A percentile compares a stretch with the other conserved stretches of the same genome.
Evolutionary conservation across 2,888 invertebrate species (phyloP).

Genomic region (Coremacera marginata): DNA sequence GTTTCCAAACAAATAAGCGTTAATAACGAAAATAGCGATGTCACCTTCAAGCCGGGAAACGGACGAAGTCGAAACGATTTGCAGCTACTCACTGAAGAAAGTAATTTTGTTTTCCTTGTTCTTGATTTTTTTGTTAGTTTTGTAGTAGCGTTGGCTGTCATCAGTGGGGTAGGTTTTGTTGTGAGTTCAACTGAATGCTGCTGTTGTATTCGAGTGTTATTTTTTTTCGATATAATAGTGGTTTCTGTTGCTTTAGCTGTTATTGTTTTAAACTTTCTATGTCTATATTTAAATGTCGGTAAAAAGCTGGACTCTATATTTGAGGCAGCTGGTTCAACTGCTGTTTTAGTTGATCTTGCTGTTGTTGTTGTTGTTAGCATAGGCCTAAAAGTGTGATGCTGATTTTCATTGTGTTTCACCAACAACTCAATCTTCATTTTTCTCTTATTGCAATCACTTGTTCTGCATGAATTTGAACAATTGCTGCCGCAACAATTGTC

Average conservation of each 20-base stretch:
- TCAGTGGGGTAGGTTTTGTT: slow-evolving; percentile 11
- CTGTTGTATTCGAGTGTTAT: neutral
- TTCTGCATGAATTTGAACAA: neutral
- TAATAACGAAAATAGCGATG: slow-evolving; percentile 72
- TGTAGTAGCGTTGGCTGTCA: neutral
- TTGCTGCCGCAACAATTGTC: neutral
- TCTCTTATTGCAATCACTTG: neutral
- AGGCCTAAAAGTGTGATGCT: neutral
- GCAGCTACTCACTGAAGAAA: neutral
- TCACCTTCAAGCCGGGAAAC: slow-evolving; percentile 65
- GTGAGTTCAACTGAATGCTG: neutral
- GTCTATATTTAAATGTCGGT: slow-evolving; percentile 20
- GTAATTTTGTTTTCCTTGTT: slow-evolving; percentile 3
- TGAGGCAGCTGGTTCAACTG: neutral
- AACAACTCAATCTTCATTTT: slow-evolving; percentile 9
- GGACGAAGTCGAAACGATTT: slow-evolving; percentile 53
- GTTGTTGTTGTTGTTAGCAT: neutral
- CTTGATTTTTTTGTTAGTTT: slow-evolving; percentile 3
- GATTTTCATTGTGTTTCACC: neutral
- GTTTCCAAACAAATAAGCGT: slow-evolving; percentile 73
- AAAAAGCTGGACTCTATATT: slow-evolving; percentile 2
- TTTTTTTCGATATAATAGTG: neutral
- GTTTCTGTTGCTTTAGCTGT: neutral
- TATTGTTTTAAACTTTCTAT: neutral
- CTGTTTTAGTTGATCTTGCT: neutral